Evolutionary conservation across 2,888 invertebrate species (phyloP).

Genomic region (Diaphora mendica): DNA sequence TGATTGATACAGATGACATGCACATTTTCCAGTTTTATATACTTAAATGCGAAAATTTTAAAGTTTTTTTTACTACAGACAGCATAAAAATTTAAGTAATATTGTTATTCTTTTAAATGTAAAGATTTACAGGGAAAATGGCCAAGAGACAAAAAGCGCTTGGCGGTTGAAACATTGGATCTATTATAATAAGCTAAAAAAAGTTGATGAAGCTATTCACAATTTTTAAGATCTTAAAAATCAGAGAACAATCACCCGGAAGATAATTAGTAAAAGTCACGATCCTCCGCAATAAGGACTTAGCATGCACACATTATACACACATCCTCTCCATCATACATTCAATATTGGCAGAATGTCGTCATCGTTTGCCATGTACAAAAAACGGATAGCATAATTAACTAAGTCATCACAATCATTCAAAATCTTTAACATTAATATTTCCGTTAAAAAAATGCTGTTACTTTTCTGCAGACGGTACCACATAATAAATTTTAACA

Average conservation of each 20-base stretch:
- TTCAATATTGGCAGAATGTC: too few relatives aligned
- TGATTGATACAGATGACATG: neutral
- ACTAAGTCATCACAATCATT: neutral
- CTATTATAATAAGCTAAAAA: neutral
- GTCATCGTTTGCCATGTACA: too few relatives aligned
- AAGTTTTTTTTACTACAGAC: neutral
- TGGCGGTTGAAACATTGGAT: too few relatives aligned
- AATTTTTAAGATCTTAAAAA: neutral
- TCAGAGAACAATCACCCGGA: neutral
- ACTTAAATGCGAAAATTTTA: neutral
- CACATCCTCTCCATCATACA: too few relatives aligned
- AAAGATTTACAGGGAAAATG: too few relatives aligned
- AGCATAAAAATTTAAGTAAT: neutral
- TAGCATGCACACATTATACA: too few relatives aligned
- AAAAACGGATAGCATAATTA: too few relatives aligned
- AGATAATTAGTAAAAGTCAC: neutral
- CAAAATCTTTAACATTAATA: neutral
- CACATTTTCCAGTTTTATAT: conserved; percentile 13
- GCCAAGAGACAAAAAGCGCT: too few relatives aligned
- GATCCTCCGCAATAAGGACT: neutral
- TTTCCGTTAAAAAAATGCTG: neutral
- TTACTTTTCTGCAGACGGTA: conserved; percentile 31
- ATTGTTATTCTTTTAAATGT: too few relatives aligned
- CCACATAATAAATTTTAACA: conserved; percentile 14
- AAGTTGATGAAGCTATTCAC: neutral